Evolutionary conservation across 1,140 invertebrate species (phyloP), one percentile per base, ranked within the genome.

Genomic region (Lucilia cuprina): DNA sequence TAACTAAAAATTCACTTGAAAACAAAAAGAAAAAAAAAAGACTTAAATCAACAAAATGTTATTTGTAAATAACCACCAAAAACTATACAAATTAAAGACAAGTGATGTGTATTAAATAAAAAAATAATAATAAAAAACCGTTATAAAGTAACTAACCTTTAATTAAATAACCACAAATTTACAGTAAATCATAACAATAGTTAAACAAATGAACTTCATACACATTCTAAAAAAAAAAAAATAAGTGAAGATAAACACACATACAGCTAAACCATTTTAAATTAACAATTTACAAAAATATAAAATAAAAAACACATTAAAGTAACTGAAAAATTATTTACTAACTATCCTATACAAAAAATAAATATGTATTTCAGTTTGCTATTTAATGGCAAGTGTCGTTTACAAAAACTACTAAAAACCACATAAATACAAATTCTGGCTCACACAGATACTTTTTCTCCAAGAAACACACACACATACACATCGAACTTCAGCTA

Each of bases 151-250:
- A 78, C 17, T 78, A 78, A 78, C 75, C 75, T 78, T 78, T 78
- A 78, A 78, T 78, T 78, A 78, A 78, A 78, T 78, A 78, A 78
- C 75, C 75, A 47, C 75, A 78, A 78, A 47, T 78, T 78, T 19
- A 78, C 75, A 78, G 75, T 78, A 78, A 78, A 47, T 78, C 35
- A 78, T 78, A 78, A 47, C 35, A 78, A 78, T 19, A 78, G 35
- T 78, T n/a, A 75, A 75, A 35, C 74, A 17, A 75, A 75, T 34
- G 13, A 75, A 75, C 74, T 30, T 25, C 65, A 70, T 21, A 21
- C 2, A 60, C 13, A 55, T 14, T 55, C 50, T 55, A 7, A 55
- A 12, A n/a, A 30, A 30, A 30, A 30, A 30, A 1, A 30, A 30
- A 1, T 2, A 30, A 30, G 3, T 30, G 25, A 30, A 30, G 25